Percentiles rank a stretch among this genome's conserved stretches.
Evolutionary conservation across 2,888 invertebrate species (phyloP).

Genomic region (Metacarcinus magister): DNA sequence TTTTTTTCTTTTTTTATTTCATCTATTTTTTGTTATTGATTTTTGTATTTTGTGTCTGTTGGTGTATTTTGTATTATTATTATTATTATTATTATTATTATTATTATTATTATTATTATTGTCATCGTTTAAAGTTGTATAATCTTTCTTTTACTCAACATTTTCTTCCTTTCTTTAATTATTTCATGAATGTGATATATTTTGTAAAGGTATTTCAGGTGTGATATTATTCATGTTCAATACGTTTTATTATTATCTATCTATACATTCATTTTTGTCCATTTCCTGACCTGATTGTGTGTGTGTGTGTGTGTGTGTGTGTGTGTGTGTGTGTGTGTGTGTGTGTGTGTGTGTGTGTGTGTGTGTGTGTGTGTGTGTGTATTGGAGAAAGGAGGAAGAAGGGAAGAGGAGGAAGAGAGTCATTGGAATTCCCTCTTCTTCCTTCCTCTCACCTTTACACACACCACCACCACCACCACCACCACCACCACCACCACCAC

Average conservation of each 20-base stretch:
- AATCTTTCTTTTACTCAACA: neutral
- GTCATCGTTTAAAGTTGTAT: neutral
- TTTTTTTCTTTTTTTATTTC: too few relatives aligned
- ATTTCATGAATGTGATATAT: too few relatives aligned
- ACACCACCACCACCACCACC: too few relatives aligned
- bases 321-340: slow-evolving; percentile 49
- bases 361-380: slow-evolving; percentile 15
- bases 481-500: neutral
- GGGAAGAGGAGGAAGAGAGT: neutral
- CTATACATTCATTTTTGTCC: neutral
- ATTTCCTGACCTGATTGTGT: neutral
- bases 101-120: slow-evolving; percentile 56
- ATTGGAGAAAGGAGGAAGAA: neutral
- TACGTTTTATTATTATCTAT: neutral
- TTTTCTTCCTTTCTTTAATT: too few relatives aligned
- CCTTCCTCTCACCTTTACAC: neutral
- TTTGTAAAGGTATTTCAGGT: too few relatives aligned
- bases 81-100: slow-evolving; percentile 31
- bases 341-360: neutral
- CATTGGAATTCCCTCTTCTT: neutral
- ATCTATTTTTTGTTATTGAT: too few relatives aligned
- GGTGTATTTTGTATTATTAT: neutral
- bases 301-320: slow-evolving; percentile 34
- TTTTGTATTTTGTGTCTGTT: too few relatives aligned
- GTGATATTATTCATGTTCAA: too few relatives aligned